Evolutionary conservation across 2,888 invertebrate species (phyloP).

Genomic region (Hololepta plana): DNA sequence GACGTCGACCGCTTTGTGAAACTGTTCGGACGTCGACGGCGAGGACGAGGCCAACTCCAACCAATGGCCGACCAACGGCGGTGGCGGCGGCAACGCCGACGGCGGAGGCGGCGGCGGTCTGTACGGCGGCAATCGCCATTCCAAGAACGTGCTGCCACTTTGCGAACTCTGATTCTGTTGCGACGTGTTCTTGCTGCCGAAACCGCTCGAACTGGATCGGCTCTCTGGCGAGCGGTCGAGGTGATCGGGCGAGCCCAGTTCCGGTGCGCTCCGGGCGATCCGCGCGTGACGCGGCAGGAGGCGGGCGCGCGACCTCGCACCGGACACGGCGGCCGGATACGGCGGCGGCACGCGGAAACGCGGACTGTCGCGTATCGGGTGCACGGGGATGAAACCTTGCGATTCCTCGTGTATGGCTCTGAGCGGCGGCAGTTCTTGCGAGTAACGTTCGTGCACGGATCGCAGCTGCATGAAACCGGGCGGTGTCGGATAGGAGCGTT

Average conservation of each 20-base stretch:
- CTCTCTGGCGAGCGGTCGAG: constrained; percentile 73
- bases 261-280: constrained; percentile 47
- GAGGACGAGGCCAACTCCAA: constrained; percentile 40
- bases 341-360: constrained; percentile 22
- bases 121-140: constrained; percentile 66
- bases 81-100: constrained; percentile 37
- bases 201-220: constrained; percentile 75
- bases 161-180: constrained; percentile 64
- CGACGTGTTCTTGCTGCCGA: constrained; percentile 80
- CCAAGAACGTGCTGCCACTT: constrained; percentile 48
- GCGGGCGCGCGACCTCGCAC: constrained; percentile 38
- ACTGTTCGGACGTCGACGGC: constrained; percentile 29
- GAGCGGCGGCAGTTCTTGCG: constrained; percentile 52
- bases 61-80: constrained; percentile 46
- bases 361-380: constrained; percentile 43
- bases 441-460: constrained; percentile 46
- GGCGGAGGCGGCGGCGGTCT: constrained; percentile 50
- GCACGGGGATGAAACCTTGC: constrained; percentile 41
- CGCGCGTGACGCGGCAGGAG: constrained; percentile 46
- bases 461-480: constrained; percentile 48
- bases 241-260: constrained; percentile 45
- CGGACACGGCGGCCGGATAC: constrained; percentile 18
- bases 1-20: constrained; percentile 49
- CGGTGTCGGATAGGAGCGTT: constrained; percentile 60
- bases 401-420: constrained; percentile 55